phyloP scores from a whole-genome alignment of 1,140 invertebrate species.

The Apis laboriosa region DNA sequence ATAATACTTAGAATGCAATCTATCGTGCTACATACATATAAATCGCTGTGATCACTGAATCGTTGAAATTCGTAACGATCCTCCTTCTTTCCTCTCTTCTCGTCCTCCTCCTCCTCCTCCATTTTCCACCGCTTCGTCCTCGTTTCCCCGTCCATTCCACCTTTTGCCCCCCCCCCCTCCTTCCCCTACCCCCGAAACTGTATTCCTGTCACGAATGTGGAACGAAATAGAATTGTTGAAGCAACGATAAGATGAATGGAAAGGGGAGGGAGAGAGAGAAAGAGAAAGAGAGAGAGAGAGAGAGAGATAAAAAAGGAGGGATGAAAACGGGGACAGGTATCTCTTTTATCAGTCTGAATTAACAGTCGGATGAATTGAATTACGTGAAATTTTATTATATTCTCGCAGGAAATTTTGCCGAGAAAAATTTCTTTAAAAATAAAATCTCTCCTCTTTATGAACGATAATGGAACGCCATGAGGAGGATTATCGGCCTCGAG shows the following conservation, averaged over 20 bases:
- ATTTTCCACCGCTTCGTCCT: background rate
- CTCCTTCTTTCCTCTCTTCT: background rate
- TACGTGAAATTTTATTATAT: background rate
- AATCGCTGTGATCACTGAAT: constrained; percentile 43
- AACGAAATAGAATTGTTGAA: constrained; percentile 32
- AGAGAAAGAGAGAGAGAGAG: background rate
- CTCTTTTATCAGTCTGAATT: background rate
- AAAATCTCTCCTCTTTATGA: no score
- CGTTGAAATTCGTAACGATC: constrained; percentile 49
- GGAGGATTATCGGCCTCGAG: no score
- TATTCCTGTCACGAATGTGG: constrained; percentile 43
- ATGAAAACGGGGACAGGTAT: background rate
- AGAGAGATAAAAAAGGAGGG: no score
- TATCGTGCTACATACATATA: constrained; percentile 39
- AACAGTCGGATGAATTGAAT: constrained; percentile 3
- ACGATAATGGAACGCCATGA: no score
- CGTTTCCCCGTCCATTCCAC: constrained; percentile 6
- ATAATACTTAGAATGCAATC: constrained; percentile 29
- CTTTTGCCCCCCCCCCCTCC: background rate
- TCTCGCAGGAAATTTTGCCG: background rate
- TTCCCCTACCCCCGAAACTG: background rate
- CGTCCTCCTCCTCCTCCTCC: background rate
- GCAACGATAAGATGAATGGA: constrained; percentile 28
- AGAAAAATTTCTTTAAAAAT: no score
- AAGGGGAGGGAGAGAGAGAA: background rate